These are phyloP conservation scores for Thunnus maccoyii DNA, from an alignment of 2,113 vertebrate genomes.

Conservation along the genomic window DNA sequence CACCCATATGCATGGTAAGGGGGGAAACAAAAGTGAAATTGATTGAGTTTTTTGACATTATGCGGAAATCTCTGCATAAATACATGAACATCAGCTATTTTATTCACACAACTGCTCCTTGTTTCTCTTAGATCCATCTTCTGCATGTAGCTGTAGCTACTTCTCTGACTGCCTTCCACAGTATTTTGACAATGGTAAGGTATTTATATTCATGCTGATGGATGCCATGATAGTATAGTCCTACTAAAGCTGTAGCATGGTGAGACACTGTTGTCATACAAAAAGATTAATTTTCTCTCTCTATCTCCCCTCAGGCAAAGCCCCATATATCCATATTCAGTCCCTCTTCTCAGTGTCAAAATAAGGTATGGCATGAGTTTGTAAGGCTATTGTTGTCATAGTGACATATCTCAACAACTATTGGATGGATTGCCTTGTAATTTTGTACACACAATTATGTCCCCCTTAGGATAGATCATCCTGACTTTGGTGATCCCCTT, in stretches of 20 bases:
- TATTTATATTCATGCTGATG: not conserved
- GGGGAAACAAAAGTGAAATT: not conserved
- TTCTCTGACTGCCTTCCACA: rapidly evolving
- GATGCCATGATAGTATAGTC: not conserved
- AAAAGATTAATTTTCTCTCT: not conserved
- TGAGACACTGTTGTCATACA: not conserved
- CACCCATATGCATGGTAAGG: not conserved
- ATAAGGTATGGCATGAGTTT: slow-evolving; percentile 28
- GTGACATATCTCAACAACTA: too few relatives aligned
- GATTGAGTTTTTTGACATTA: not conserved
- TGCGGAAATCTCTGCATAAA: not conserved
- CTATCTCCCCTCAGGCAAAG: slow-evolving; percentile 12
- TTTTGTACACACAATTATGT: too few relatives aligned
- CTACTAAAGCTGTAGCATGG: too few relatives aligned
- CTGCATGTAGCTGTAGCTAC: not conserved
- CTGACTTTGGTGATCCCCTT: too few relatives aligned
- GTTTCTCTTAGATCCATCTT: slow-evolving; percentile 2
- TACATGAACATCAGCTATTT: not conserved
- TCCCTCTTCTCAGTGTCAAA: rapidly evolving
- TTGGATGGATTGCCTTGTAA: too few relatives aligned
- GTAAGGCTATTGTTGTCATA: not conserved
- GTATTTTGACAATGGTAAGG: slow-evolving; percentile 6
- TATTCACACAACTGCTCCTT: not conserved
- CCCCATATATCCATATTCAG: not conserved
- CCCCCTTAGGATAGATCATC: too few relatives aligned